Evolutionary conservation across 2,113 vertebrate genomes (phyloP).

Genomic region (Choloepus hoffmanni): DNA sequence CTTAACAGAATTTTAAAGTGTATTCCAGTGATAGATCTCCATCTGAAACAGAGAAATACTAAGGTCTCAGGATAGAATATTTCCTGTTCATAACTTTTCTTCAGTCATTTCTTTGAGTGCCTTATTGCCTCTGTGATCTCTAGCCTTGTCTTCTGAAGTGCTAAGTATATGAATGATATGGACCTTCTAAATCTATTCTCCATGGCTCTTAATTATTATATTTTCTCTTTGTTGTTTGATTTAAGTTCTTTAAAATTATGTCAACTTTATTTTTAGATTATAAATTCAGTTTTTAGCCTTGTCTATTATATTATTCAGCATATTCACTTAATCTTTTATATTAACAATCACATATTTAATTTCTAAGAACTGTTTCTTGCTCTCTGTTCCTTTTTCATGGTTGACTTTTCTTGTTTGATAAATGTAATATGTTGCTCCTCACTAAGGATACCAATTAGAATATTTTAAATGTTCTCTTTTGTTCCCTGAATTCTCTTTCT

Average conservation of each 20-base stretch:
- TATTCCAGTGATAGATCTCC: neutral
- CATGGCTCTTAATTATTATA: neutral
- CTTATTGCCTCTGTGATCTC: neutral
- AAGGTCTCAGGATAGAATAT: neutral
- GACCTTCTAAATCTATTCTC: neutral
- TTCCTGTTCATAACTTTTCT: neutral
- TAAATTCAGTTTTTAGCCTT: neutral
- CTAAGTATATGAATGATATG: neutral
- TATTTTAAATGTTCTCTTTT: slow-evolving; percentile 20
- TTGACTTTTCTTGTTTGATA: neutral
- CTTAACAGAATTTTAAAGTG: neutral
- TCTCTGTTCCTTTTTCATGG: neutral
- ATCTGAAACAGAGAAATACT: neutral
- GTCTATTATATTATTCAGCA: neutral
- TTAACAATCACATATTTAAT: neutral
- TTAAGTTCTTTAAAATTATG: neutral
- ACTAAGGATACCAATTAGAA: neutral
- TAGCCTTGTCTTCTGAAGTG: neutral
- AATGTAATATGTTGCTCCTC: neutral
- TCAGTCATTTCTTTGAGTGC: neutral
- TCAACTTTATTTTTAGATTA: slow-evolving; percentile 32
- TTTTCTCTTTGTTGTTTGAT: slow-evolving; percentile 1
- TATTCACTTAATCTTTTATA: neutral
- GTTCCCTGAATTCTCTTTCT: neutral
- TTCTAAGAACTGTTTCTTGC: neutral